phyloP scores from a whole-genome alignment of 1,140 invertebrate species.

The Chionoecetes opilio region DNA sequence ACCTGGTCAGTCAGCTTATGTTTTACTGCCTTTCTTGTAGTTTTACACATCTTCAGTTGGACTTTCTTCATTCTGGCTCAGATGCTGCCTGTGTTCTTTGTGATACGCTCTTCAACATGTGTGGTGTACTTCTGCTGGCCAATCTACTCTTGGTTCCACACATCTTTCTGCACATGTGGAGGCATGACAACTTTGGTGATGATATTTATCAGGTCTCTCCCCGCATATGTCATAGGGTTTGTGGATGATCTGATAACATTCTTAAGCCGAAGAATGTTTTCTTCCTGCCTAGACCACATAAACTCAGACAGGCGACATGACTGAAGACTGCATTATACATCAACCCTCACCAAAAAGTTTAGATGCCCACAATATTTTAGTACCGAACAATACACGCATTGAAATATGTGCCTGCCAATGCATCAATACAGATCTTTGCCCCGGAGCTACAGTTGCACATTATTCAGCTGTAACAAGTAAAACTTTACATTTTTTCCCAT shows the following conservation, averaged over 20 bases:
- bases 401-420: too few species aligned
- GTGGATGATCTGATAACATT: constrained; percentile 1
- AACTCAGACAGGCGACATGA: too few species aligned
- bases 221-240: constrained; percentile 46
- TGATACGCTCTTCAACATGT: not conserved
- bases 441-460: too few species aligned
- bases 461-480: too few species aligned
- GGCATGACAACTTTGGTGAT: constrained; percentile 48
- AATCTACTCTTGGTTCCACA: constrained; percentile 2
- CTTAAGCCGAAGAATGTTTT: constrained; percentile 2
- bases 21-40: constrained; percentile 9
- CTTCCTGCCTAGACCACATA: not conserved
- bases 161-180: not conserved
- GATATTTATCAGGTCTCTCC: constrained; percentile 34
- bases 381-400: too few species aligned
- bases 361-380: too few species aligned
- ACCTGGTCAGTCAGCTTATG: too few species aligned
- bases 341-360: too few species aligned
- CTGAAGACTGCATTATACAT: too few species aligned
- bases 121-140: constrained; percentile 13
- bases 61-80: constrained; percentile 36
- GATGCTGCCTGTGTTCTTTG: not conserved
- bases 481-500: too few species aligned
- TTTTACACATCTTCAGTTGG: constrained; percentile 38
- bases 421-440: too few species aligned